These are phyloP conservation scores for Cyrtodaria siliqua DNA, from an alignment of 2,888 invertebrate species.

Conservation along the genomic window DNA sequence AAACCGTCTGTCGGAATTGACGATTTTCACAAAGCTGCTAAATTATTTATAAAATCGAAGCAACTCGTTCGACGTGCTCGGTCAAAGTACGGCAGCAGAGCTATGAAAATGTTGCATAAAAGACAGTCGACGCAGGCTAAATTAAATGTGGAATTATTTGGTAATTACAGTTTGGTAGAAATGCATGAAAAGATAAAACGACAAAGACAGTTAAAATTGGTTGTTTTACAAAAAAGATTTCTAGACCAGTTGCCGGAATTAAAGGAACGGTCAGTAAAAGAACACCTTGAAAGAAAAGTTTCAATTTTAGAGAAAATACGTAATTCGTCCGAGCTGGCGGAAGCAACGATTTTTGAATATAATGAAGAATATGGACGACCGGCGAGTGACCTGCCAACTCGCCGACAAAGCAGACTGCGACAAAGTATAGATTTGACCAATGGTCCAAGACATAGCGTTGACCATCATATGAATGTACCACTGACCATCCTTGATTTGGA, in stretches of 20 bases:
- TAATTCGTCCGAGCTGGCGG: neutral
- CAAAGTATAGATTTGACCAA: slow-evolving; percentile 39
- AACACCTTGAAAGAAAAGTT: slow-evolving; percentile 34
- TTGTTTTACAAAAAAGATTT: slow-evolving; percentile 47
- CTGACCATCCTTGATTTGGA: slow-evolving; percentile 41
- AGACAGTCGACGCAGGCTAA: slow-evolving; percentile 6
- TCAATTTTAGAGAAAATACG: slow-evolving; percentile 45
- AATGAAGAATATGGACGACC: slow-evolving; percentile 5
- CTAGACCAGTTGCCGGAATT: slow-evolving; percentile 41
- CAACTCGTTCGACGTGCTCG: slow-evolving; percentile 25
- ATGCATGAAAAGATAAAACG: slow-evolving; percentile 32
- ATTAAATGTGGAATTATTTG: slow-evolving; percentile 24
- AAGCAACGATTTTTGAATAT: neutral
- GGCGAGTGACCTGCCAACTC: neutral
- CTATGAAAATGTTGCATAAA: slow-evolving; percentile 6
- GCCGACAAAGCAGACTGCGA: slow-evolving; percentile 42
- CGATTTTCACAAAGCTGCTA: slow-evolving; percentile 38
- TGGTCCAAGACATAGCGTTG: neutral
- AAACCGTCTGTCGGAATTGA: slow-evolving; percentile 16
- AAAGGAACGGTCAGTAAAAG: slow-evolving; percentile 40
- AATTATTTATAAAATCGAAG: slow-evolving; percentile 44
- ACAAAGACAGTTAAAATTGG: slow-evolving; percentile 43
- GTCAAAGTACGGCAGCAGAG: slow-evolving; percentile 18
- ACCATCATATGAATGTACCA: neutral
- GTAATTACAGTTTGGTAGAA: slow-evolving; percentile 42